These are phyloP conservation scores for Drosophila sordidula DNA, from an alignment of 2,888 invertebrate species.

Conservation along the genomic window DNA sequence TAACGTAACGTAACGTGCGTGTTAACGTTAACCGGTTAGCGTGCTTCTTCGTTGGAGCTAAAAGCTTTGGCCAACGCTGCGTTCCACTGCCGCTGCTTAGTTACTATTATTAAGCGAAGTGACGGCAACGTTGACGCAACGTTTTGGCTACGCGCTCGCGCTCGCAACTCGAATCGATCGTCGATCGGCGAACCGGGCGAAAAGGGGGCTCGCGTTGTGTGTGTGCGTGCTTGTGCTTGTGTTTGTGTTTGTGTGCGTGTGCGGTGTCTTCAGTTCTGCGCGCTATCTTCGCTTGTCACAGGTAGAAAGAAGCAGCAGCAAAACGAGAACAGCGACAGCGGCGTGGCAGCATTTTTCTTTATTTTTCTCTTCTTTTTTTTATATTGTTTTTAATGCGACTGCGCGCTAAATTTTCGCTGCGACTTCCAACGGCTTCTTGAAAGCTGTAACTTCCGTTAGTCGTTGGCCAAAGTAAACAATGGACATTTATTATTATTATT, in stretches of 20 bases:
- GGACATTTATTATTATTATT: conserved; percentile 34
- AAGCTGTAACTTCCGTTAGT: conserved; percentile 70
- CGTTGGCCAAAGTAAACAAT: conserved; percentile 49
- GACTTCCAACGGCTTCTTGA: conserved; percentile 27
- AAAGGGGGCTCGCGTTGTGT: conserved; percentile 35
- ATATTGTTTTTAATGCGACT: conserved; percentile 34
- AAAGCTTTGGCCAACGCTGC: conserved; percentile 46
- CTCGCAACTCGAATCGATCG: conserved; percentile 56
- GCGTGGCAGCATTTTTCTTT: conserved; percentile 42
- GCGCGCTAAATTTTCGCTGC: conserved; percentile 39
- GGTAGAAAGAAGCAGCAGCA: conserved; percentile 34
- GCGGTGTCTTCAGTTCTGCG: conserved; percentile 53
- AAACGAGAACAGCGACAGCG: conserved; percentile 43
- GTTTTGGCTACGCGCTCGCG: conserved; percentile 58
- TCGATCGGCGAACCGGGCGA: conserved; percentile 40
- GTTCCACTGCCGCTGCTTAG: conserved; percentile 44
- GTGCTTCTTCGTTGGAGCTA: conserved; percentile 20
- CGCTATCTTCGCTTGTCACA: conserved; percentile 36
- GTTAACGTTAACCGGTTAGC: conserved; percentile 46
- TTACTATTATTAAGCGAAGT: conserved; percentile 82
- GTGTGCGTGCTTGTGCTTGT: conserved; percentile 4
- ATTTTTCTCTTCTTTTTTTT: conserved; percentile 29
- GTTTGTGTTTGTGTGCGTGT: conserved; percentile 5
- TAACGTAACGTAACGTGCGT: conserved; percentile 20
- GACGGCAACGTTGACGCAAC: conserved; percentile 70